Percentiles rank a stretch among this genome's conserved stretches.
These are phyloP conservation scores for Semaprochilodus insignis DNA, from an alignment of 2,797 vertebrate species.

Conservation along the genomic window DNA sequence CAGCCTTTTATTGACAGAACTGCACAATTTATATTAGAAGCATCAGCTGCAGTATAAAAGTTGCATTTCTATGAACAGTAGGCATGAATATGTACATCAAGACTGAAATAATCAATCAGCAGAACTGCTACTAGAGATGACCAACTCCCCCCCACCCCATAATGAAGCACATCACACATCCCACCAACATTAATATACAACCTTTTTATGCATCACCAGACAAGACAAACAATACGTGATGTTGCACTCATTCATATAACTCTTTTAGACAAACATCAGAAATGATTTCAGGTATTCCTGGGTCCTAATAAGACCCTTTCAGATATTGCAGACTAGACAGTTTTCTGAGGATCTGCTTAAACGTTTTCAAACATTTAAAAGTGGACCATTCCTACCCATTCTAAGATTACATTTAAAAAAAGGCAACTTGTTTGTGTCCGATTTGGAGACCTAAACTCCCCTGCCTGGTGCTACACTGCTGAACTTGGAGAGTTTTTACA, in stretches of 20 bases:
- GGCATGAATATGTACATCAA: conserved; percentile 59
- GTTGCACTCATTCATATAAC: background rate
- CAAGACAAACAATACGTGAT: background rate
- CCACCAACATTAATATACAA: background rate
- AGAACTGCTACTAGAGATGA: conserved; percentile 14
- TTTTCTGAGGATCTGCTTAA: background rate
- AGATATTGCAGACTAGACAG: background rate
- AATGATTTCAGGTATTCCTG: background rate
- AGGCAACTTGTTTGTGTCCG: conserved; percentile 47
- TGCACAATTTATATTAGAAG: conserved; percentile 2
- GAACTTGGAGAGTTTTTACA: conserved; percentile 39
- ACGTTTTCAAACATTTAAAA: conserved; percentile 22
- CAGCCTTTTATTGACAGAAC: conserved; percentile 29
- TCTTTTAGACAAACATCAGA: background rate
- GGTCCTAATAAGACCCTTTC: background rate
- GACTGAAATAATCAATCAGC: conserved; percentile 30
- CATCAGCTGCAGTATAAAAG: background rate
- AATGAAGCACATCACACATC: background rate
- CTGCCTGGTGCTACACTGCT: conserved; percentile 2
- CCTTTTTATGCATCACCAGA: background rate
- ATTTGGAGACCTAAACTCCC: conserved; percentile 50
- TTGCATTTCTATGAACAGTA: conserved; percentile 47
- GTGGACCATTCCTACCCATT: conserved; percentile 50
- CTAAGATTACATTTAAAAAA: conserved; percentile 48
- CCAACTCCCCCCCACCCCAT: conserved; percentile 8